phyloP scores from a whole-genome alignment of 2,113 vertebrate species.

The Tricholaema leucomelas region DNA sequence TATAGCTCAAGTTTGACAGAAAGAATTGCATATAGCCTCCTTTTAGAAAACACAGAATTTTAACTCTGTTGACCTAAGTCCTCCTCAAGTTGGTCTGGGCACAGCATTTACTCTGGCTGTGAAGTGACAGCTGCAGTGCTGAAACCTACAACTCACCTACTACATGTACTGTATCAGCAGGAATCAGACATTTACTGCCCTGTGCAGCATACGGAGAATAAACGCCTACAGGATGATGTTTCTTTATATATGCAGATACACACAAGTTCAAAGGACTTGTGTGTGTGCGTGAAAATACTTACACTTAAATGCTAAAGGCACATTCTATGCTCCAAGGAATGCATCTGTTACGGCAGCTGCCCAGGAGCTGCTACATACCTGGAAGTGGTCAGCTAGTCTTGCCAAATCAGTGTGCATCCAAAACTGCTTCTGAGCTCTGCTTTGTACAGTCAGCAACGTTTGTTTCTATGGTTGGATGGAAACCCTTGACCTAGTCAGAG shows the following conservation, averaged over 20 bases:
- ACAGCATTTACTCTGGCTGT: background rate
- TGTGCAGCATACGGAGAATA: background rate
- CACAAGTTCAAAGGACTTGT: background rate
- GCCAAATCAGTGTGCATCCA: background rate
- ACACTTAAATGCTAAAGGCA: background rate
- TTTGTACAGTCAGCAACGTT: background rate
- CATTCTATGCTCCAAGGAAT: background rate
- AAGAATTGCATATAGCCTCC: background rate
- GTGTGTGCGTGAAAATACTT: background rate
- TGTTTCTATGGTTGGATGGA: background rate
- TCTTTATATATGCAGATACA: background rate
- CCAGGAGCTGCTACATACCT: background rate
- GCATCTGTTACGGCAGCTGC: background rate
- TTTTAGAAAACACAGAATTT: background rate
- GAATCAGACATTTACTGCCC: rapidly evolving
- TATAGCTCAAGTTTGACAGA: background rate
- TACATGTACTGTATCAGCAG: background rate
- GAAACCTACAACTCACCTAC: background rate
- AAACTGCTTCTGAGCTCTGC: background rate
- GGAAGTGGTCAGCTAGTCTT: background rate
- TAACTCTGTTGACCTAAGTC: background rate
- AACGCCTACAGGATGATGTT: background rate
- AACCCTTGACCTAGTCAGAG: background rate
- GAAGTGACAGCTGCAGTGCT: background rate
- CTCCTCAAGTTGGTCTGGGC: background rate